phyloP scores from a whole-genome alignment of 2,113 vertebrate genomes.

The Dryoscopus gambensis region DNA sequence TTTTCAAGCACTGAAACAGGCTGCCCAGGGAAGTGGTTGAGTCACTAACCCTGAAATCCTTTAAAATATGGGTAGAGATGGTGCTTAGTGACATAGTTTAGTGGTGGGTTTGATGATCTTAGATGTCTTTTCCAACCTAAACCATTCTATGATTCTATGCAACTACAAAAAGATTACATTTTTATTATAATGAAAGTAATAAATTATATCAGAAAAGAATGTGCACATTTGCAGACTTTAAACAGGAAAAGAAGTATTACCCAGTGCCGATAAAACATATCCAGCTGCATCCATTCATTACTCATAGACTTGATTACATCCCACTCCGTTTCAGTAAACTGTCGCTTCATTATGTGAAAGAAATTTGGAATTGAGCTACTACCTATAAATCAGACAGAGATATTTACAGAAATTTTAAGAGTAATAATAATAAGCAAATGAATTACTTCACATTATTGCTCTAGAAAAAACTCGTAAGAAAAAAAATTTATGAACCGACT shows the following conservation, averaged over 20 bases:
- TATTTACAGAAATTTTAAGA: slow-evolving; percentile 24
- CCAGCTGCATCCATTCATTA: slow-evolving; percentile 85
- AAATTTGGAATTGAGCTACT: slow-evolving; percentile 88
- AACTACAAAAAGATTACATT: neutral
- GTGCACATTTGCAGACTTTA: neutral
- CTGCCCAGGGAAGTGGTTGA: neutral
- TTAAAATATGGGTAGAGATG: neutral
- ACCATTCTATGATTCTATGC: neutral
- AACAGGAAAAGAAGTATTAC: slow-evolving; percentile 69
- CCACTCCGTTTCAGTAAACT: slow-evolving; percentile 94
- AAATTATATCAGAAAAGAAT: neutral
- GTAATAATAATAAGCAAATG: neutral
- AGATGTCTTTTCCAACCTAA: neutral
- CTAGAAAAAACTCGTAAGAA: neutral
- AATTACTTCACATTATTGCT: neutral
- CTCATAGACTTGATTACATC: slow-evolving; percentile 78
- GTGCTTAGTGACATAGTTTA: neutral
- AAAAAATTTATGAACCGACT: neutral
- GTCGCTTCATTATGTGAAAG: slow-evolving; percentile 94
- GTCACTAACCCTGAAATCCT: neutral
- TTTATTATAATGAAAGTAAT: neutral
- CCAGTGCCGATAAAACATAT: slow-evolving; percentile 94
- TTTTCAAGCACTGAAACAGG: neutral
- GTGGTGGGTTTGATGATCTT: neutral
- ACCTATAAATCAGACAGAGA: slow-evolving; percentile 75